Evolutionary conservation across 2,113 vertebrate species (phyloP).

Genomic region (Daboia siamensis): DNA sequence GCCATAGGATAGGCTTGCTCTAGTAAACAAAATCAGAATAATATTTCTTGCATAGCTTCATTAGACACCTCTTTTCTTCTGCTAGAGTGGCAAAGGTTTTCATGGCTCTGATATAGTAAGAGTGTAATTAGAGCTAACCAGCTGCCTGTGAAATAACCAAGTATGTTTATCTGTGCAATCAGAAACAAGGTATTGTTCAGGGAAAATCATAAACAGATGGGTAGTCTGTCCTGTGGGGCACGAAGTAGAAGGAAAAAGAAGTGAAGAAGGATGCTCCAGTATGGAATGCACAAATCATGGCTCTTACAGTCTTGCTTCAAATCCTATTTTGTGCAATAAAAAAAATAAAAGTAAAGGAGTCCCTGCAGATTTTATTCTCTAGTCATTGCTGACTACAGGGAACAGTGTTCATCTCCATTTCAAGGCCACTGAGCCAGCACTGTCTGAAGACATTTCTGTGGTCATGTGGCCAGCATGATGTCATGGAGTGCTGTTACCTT

Average conservation of each 20-base stretch:
- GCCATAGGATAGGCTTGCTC: slow-evolving; percentile 18
- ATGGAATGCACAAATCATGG: background rate
- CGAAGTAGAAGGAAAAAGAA: slow-evolving; percentile 44
- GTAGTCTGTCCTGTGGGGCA: slow-evolving; percentile 37
- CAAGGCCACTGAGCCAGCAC: background rate
- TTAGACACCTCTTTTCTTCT: slow-evolving; percentile 40
- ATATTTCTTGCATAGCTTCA: slow-evolving; percentile 35
- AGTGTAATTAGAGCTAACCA: slow-evolving; percentile 54
- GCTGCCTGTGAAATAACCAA: slow-evolving; percentile 56
- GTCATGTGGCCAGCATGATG: background rate
- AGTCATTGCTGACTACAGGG: background rate
- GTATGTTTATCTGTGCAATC: slow-evolving; percentile 61
- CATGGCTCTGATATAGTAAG: slow-evolving; percentile 32
- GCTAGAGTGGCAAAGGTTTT: slow-evolving; percentile 33
- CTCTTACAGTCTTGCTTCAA: background rate
- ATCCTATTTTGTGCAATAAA: background rate
- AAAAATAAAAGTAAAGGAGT: background rate
- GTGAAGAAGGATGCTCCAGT: background rate
- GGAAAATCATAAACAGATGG: slow-evolving; percentile 65
- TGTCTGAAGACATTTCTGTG: background rate
- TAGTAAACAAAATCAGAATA: background rate
- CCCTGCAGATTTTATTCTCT: background rate
- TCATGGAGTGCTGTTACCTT: background rate
- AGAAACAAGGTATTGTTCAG: slow-evolving; percentile 52
- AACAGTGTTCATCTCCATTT: background rate